Conservation (phyloP, 2,113 vertebrate genomes). For the Burhinus bistriatus region DNA sequence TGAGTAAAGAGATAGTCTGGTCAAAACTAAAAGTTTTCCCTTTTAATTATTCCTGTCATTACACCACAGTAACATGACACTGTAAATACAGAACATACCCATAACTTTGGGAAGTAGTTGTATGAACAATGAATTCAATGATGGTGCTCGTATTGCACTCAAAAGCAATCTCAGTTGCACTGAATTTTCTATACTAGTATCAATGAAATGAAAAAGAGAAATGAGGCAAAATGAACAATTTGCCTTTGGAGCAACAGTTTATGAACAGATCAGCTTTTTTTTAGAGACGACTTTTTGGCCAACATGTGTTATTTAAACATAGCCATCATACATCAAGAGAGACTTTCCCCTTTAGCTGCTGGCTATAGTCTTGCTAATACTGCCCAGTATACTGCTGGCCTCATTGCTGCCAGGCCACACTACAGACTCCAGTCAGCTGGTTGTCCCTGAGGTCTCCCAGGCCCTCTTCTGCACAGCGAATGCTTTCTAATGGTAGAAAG, state of each 20-base stretch:
- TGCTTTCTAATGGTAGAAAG: background rate
- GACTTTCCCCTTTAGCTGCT: background rate
- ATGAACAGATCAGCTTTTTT: background rate
- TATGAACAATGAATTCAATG: background rate
- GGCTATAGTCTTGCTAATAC: background rate
- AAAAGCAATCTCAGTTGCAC: background rate
- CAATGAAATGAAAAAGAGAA: background rate
- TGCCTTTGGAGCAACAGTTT: background rate
- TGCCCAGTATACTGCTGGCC: background rate
- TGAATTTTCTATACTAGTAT: background rate
- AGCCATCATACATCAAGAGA: background rate
- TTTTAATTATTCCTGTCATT: slow-evolving; percentile 34
- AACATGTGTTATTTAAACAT: background rate
- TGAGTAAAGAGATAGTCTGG: slow-evolving; percentile 24
- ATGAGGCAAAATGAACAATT: background rate
- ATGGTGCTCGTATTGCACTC: background rate
- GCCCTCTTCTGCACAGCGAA: background rate
- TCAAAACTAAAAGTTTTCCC: slow-evolving; percentile 9
- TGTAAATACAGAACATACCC: background rate
- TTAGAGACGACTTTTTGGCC: background rate
- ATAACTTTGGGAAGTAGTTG: background rate
- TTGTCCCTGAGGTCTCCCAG: background rate
- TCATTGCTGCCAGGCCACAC: background rate
- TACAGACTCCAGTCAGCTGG: background rate
- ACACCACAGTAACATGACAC: background rate